Evolutionary conservation across 2,113 vertebrate genomes (phyloP).

Genomic region (Dasypus novemcinctus): DNA sequence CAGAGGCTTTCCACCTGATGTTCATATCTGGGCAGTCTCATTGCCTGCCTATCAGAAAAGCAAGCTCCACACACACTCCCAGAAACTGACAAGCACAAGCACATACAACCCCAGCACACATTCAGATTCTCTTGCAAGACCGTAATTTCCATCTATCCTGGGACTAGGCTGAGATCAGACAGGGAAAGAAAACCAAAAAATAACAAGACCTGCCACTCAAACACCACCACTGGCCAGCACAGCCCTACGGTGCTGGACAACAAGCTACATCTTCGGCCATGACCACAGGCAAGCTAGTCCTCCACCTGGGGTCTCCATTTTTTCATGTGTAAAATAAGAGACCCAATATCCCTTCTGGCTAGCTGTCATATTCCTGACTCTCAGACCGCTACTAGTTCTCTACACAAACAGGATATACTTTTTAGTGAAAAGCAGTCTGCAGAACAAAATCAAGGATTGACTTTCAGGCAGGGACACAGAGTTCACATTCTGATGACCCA

Average conservation of each 20-base stretch:
- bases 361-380: background rate
- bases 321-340: background rate
- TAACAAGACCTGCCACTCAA: background rate
- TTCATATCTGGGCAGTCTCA: background rate
- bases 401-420: conserved; percentile 9
- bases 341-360: background rate
- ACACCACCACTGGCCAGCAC: background rate
- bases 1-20: background rate
- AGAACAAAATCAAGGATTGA: conserved; percentile 33
- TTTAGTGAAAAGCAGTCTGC: conserved; percentile 28
- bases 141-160: background rate
- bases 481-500: conserved; percentile 65
- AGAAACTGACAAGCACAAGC: background rate
- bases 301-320: background rate
- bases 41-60: background rate
- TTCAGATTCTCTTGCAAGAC: background rate
- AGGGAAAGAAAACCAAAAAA: background rate
- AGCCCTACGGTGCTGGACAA: background rate
- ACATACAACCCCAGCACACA: background rate
- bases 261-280: background rate
- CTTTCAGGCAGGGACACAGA: conserved; percentile 42
- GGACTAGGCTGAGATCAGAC: background rate
- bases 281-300: background rate
- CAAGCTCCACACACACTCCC: background rate
- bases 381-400: background rate